These are phyloP conservation scores for Notarius quadriscutis DNA, from an alignment of 2,113 vertebrate species.

Conservation along the genomic window DNA sequence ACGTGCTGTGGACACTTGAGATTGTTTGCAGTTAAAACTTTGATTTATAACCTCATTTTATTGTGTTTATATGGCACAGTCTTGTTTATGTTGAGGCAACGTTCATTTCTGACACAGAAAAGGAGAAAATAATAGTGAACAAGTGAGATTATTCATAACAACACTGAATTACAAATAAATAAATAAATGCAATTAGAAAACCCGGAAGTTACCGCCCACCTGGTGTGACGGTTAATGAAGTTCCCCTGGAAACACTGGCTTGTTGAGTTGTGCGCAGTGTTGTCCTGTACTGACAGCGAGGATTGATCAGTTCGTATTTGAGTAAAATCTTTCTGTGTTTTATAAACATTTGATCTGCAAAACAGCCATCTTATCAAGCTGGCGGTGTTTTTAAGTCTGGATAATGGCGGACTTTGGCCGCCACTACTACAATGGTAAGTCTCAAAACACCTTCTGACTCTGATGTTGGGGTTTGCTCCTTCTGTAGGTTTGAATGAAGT, in stretches of 20 bases:
- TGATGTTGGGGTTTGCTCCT: slow-evolving; percentile 21
- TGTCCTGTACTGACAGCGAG: not conserved
- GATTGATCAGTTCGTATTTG: not conserved
- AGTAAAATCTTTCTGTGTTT: not conserved
- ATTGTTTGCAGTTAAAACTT: not conserved
- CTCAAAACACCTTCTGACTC: not conserved
- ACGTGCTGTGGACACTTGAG: not conserved
- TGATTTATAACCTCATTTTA: not conserved
- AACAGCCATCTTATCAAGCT: not conserved
- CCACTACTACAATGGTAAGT: slow-evolving; percentile 73
- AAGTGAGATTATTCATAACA: not conserved
- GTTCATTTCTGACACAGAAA: not conserved
- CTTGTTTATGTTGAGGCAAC: not conserved
- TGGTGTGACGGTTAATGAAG: slow-evolving; percentile 3
- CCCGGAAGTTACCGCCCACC: slow-evolving; percentile 17
- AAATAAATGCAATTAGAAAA: not conserved
- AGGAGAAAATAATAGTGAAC: not conserved
- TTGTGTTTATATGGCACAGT: not conserved
- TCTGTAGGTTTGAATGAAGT: slow-evolving; percentile 55
- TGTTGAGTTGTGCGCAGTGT: not conserved
- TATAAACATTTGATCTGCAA: not conserved
- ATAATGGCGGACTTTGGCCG: slow-evolving; percentile 66
- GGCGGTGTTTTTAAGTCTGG: slow-evolving; percentile 45
- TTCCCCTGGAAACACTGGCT: slow-evolving; percentile 6
- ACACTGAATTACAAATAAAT: not conserved